Evolutionary conservation across 2,113 vertebrate species (phyloP).

Genomic region (Ceuthmochares aereus): DNA sequence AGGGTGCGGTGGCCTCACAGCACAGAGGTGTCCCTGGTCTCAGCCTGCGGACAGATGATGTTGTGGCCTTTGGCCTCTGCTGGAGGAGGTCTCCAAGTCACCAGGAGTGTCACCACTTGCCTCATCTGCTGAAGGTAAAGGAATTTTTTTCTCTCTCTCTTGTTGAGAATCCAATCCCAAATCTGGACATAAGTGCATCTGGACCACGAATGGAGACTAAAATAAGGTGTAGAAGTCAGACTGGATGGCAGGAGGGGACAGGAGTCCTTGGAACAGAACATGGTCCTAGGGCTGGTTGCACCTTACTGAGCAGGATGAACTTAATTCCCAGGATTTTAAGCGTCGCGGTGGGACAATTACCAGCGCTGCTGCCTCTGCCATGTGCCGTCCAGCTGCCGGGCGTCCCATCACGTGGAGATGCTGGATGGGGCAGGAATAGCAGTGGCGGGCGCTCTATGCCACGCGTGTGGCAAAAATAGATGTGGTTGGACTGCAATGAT

Average conservation of each 20-base stretch:
- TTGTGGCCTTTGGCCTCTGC: background rate
- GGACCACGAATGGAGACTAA: fast-evolving
- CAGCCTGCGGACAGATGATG: fast-evolving
- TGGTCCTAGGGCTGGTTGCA: background rate
- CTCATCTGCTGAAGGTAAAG: fast-evolving
- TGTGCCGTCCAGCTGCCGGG: background rate
- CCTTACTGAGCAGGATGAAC: background rate
- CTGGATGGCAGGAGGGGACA: background rate
- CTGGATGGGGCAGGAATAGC: conserved; percentile 53
- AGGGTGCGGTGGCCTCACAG: fast-evolving
- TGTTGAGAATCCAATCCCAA: background rate
- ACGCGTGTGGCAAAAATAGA: conserved; percentile 63
- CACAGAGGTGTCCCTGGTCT: background rate
- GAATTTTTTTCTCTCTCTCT: background rate
- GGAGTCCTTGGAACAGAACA: fast-evolving
- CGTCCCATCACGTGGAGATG: background rate
- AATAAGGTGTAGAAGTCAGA: background rate
- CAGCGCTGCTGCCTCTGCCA: fast-evolving
- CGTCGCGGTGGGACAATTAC: background rate
- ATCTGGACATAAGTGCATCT: fast-evolving
- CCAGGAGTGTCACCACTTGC: background rate
- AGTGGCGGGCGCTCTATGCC: conserved; percentile 51
- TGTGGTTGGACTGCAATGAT: conserved; percentile 49
- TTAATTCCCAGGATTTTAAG: background rate
- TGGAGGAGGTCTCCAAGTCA: background rate